Conservation (phyloP, 2,888 invertebrate genomes). For the Agonopterix subpropinquella region DNA sequence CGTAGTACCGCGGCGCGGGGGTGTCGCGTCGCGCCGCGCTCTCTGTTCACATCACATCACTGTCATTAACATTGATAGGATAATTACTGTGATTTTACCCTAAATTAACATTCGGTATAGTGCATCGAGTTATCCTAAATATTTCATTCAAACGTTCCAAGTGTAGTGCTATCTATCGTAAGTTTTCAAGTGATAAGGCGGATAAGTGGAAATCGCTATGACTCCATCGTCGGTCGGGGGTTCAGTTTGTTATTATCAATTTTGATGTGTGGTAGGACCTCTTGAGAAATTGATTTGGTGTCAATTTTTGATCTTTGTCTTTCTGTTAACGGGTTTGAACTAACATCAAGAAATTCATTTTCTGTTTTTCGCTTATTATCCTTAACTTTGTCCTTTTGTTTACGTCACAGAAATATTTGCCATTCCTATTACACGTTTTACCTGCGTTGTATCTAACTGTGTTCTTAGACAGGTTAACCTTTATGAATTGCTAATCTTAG, state of each 20-base stretch:
- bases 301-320: not conserved
- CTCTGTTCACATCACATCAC: constrained; percentile 16
- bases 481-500: constrained; percentile 13
- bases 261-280: constrained; percentile 10
- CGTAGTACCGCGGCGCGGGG: constrained; percentile 40
- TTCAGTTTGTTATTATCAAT: constrained; percentile 30
- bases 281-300: not conserved
- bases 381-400: no score
- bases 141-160: constrained; percentile 23
- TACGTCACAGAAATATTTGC: constrained; percentile 1
- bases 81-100: constrained; percentile 9
- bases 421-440: not conserved
- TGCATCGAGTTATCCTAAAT: constrained; percentile 9
- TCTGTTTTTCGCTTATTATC: not conserved
- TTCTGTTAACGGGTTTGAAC: not conserved
- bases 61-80: not conserved
- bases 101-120: constrained; percentile 11
- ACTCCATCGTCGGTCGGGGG: constrained; percentile 48
- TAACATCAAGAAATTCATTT: not conserved
- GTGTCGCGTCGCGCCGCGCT: constrained; percentile 33
- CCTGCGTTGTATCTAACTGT: not conserved
- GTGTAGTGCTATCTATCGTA: constrained; percentile 39
- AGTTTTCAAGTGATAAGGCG: constrained; percentile 54
- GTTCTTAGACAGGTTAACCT: constrained; percentile 19
- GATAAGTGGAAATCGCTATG: constrained; percentile 62